Percentiles rank a stretch among this genome's conserved stretches.
These are phyloP conservation scores for Eublepharis macularius DNA, from an alignment of 2,113 vertebrate species.

Conservation along the genomic window DNA sequence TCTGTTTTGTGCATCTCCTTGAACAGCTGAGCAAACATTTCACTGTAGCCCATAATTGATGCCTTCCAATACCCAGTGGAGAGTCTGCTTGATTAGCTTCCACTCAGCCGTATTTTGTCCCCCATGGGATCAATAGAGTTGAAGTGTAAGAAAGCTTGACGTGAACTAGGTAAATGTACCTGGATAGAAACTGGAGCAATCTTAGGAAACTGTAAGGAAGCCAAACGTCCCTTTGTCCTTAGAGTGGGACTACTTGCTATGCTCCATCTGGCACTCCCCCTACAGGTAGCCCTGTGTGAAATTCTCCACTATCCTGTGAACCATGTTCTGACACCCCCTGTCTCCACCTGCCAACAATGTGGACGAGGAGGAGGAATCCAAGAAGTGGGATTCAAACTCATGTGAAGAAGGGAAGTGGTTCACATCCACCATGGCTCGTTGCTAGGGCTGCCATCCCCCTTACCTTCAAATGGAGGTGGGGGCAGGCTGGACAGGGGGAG, in stretches of 20 bases:
- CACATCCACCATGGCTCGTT: neutral
- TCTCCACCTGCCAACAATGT: neutral
- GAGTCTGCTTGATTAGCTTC: slow-evolving; percentile 23
- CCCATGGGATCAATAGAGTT: slow-evolving; percentile 33
- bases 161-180: slow-evolving; percentile 46
- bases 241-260: slow-evolving; percentile 1
- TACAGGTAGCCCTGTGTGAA: neutral
- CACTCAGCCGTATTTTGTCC: slow-evolving; percentile 36
- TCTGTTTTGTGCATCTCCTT: slow-evolving; percentile 51
- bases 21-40: slow-evolving; percentile 73
- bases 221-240: slow-evolving; percentile 30
- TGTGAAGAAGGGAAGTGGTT: neutral
- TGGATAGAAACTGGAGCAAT: slow-evolving; percentile 7
- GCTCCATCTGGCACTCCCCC: neutral
- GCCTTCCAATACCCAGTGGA: slow-evolving; percentile 49
- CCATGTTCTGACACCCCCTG: neutral
- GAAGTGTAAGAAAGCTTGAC: slow-evolving; percentile 52
- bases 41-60: slow-evolving; percentile 62
- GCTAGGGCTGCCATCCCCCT: too few species aligned
- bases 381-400: neutral
- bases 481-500: too few species aligned
- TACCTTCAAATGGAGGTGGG: too few species aligned
- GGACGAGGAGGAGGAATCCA: neutral
- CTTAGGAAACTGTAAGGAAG: slow-evolving; percentile 35
- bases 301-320: neutral